phyloP scores from a whole-genome alignment of 1,140 invertebrate genomes.

The Pseudobourletiella spinata region DNA sequence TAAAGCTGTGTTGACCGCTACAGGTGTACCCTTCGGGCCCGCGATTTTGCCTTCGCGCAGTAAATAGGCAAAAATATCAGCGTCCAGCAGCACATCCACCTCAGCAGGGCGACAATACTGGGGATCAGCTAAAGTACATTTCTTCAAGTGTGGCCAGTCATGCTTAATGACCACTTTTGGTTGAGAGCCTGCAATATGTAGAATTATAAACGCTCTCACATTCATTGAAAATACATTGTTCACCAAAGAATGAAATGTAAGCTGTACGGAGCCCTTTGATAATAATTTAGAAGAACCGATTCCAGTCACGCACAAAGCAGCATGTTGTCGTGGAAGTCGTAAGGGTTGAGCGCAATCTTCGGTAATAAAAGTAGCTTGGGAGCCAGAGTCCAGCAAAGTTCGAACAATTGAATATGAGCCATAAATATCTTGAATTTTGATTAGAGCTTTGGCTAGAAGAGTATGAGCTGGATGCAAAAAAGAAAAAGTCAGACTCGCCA shows the following conservation, averaged over 20 bases:
- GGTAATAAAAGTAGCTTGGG: background rate
- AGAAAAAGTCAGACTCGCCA: background rate
- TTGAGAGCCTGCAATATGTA: background rate
- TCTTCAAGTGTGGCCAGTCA: background rate
- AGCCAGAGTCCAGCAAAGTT: background rate
- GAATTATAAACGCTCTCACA: background rate
- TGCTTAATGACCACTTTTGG: background rate
- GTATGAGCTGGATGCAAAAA: background rate
- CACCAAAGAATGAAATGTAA: background rate
- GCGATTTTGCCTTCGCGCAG: background rate
- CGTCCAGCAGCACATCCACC: background rate
- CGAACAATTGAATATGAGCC: background rate
- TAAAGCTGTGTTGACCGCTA: background rate
- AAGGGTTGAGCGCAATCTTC: background rate
- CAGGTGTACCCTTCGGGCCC: background rate
- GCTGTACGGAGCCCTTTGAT: too few relatives aligned
- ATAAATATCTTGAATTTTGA: background rate
- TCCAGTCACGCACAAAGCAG: background rate
- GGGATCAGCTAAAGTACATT: slow-evolving; percentile 36
- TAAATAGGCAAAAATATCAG: background rate
- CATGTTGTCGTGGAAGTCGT: background rate
- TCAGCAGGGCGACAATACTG: background rate
- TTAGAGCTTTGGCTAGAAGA: background rate
- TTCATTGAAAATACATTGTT: too few relatives aligned
- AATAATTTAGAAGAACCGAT: background rate